Conservation (phyloP, 2,113 vertebrate genomes). For the Oncorhynchus kisutch region DNA sequence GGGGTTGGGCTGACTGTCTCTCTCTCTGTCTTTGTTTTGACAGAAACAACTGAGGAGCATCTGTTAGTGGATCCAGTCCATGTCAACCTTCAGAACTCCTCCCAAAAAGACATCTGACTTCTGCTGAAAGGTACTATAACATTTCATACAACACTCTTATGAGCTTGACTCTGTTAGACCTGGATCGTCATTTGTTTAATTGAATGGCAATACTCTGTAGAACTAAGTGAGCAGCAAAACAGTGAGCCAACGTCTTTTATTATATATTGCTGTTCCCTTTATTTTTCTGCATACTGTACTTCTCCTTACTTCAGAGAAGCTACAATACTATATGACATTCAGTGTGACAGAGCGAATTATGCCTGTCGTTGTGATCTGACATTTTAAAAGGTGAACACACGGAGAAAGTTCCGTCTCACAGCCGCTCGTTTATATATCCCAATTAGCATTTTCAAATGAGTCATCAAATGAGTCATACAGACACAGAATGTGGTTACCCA, state of each 20-base stretch:
- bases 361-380: constrained; percentile 17
- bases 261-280: too few species aligned
- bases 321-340: too few species aligned
- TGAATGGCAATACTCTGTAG: too few species aligned
- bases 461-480: too few species aligned
- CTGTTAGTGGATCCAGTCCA: constrained; percentile 37
- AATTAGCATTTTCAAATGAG: neutral
- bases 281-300: too few species aligned
- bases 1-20: neutral
- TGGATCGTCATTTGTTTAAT: too few species aligned
- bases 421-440: neutral
- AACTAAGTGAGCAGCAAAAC: too few species aligned
- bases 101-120: constrained; percentile 49
- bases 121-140: constrained; percentile 27
- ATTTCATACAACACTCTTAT: too few species aligned
- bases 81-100: constrained; percentile 33
- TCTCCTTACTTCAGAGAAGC: too few species aligned
- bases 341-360: neutral
- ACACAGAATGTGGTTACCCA: too few species aligned
- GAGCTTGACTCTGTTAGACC: too few species aligned
- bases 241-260: too few species aligned
- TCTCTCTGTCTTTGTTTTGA: constrained; percentile 25
- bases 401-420: constrained; percentile 1
- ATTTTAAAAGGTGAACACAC: constrained; percentile 37
- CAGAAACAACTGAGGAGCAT: constrained; percentile 54